Conservation (phyloP, 1,140 invertebrate species). For the Atta texana region DNA sequence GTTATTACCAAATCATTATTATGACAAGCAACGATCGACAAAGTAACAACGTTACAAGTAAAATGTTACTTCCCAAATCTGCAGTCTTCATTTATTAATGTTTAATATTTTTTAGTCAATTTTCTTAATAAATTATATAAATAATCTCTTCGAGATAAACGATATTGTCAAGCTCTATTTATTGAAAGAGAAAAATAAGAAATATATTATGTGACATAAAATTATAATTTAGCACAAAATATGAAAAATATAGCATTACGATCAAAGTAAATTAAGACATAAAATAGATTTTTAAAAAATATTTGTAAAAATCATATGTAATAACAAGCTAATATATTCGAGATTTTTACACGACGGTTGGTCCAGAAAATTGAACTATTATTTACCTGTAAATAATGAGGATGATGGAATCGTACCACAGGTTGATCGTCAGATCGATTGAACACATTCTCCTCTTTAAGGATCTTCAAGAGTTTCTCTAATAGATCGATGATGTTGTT, state of each 20-base stretch:
- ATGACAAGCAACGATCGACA: too few relatives aligned
- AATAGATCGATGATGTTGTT: conserved; percentile 65
- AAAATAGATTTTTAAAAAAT: neutral
- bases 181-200: neutral
- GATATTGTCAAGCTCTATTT: neutral
- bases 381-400: conserved; percentile 81
- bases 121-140: neutral
- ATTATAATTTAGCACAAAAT: neutral
- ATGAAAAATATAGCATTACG: neutral
- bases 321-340: neutral
- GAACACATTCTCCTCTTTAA: conserved; percentile 80
- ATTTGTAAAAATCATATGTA: neutral
- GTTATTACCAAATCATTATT: too few relatives aligned
- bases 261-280: neutral
- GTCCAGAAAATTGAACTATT: neutral
- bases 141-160: neutral
- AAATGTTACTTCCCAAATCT: too few relatives aligned
- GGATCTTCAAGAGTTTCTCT: conserved; percentile 75
- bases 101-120: too few relatives aligned
- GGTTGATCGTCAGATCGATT: conserved; percentile 73
- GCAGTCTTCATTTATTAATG: too few relatives aligned
- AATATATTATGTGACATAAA: neutral
- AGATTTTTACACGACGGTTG: neutral
- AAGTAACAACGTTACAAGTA: too few relatives aligned
- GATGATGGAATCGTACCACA: conserved; percentile 83